A percentile compares a stretch with the other conserved stretches of the same genome.
Conservation (phyloP, 1,140 invertebrate species). For the Nylanderia fulva region DNA sequence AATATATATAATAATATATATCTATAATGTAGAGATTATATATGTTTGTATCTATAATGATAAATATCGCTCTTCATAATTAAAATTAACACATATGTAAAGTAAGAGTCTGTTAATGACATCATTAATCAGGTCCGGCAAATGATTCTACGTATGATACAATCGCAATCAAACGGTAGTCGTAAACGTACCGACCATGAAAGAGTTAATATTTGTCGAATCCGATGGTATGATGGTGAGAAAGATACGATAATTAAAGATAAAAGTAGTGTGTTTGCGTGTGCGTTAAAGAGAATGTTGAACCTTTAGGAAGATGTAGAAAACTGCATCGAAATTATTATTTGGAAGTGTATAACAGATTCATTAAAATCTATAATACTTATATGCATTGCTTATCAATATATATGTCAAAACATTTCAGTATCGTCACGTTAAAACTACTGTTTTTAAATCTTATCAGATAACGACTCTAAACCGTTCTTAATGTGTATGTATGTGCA, state of each 20-base stretch:
- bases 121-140: constrained; percentile 18
- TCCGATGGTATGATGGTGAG: constrained; percentile 9
- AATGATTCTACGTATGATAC: constrained; percentile 38
- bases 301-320: constrained; percentile 22
- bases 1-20: no score
- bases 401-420: constrained; percentile 15
- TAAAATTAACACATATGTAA: constrained; percentile 50
- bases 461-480: not conserved
- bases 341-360: constrained; percentile 38
- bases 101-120: constrained; percentile 14
- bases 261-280: constrained; percentile 1
- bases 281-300: constrained; percentile 22
- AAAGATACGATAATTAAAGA: constrained; percentile 23
- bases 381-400: constrained; percentile 58
- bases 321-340: constrained; percentile 51
- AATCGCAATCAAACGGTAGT: constrained; percentile 51
- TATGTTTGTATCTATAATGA: constrained; percentile 11
- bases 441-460: not conserved
- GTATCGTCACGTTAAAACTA: not conserved
- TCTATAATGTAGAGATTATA: no score
- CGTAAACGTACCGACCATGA: constrained; percentile 7
- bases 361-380: constrained; percentile 31
- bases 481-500: not conserved
- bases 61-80: constrained; percentile 22
- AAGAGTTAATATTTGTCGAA: constrained; percentile 44